Evolutionary conservation across 2,888 invertebrate species (phyloP).

Genomic region (Octonoba sinensis): DNA sequence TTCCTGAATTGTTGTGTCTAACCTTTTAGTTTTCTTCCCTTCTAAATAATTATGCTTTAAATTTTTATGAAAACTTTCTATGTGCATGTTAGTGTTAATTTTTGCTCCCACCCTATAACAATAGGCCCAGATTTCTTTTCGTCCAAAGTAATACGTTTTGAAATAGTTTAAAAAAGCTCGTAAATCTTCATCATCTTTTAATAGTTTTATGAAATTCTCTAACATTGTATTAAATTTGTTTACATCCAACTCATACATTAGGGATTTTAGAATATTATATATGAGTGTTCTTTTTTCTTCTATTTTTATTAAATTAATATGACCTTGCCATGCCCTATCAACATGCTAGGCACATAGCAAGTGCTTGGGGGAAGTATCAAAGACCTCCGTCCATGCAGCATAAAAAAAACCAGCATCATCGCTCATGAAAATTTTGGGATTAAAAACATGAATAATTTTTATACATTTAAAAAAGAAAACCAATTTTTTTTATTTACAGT

Average conservation of each 20-base stretch:
- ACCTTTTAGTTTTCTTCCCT: conserved; percentile 14
- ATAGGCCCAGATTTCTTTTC: conserved; percentile 1
- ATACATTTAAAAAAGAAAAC: too few species aligned
- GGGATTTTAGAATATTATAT: neutral
- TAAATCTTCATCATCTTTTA: neutral
- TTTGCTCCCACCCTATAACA: conserved; percentile 7
- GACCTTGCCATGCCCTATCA: neutral
- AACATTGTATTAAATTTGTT: neutral
- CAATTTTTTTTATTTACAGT: too few species aligned
- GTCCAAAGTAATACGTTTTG: neutral
- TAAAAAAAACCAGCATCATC: neutral
- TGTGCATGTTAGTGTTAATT: conserved; percentile 18
- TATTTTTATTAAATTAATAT: neutral
- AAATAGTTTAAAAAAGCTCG: neutral
- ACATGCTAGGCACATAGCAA: neutral
- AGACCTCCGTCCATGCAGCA: neutral
- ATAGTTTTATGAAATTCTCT: neutral
- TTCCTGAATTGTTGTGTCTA: conserved; percentile 5
- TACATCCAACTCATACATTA: neutral
- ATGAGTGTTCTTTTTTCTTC: neutral
- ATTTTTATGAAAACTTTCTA: conserved; percentile 22
- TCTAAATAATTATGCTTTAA: conserved; percentile 23
- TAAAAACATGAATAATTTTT: too few species aligned
- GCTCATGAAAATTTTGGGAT: neutral
- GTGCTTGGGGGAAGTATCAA: neutral